Base-by-base conservation (phyloP, 2,797 vertebrate species). In the Notoglanidium macrostoma region DNA sequence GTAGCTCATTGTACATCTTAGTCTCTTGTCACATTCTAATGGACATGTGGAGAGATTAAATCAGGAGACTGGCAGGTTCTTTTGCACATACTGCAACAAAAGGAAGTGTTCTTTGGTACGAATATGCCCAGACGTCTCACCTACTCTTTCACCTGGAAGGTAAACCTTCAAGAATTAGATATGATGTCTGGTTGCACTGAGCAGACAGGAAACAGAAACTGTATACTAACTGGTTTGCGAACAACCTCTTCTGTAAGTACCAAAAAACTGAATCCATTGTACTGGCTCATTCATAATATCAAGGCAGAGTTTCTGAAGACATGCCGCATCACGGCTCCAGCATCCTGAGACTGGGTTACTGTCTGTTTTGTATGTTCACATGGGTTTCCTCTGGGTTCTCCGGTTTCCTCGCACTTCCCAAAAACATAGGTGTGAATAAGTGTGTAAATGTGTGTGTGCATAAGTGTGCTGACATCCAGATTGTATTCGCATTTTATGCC, bases 51-150 rank as follows among this genome's bases (percentile, higher is more conserved):
- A 61, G 23, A 61, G 55, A 80, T 61, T 61, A 26, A 61, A 61
- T n/a, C 78, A 61, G 55, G 23, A 80, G 78, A 59, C 26, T 44
- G 55, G 32, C 55, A 79, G 77, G 54, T 61, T 57, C 78, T 44
- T 80, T 80, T 80, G 57, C 35, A 77, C 26, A 54, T 77, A 17
- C 73, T 15, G 49, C 26, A 77, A 55, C 74, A 80, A 55, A 2
- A 61, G 21, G 26, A 55, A 35, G 2, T 76, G 54, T 23, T 79
- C 29, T 40, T 44, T 55, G 51, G 29, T 78, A 57, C 11, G 44
- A 77, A 61, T 6, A 40, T 19, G 26, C 78, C 32, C 55, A 80
- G 78, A 26, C 40, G 11, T 44, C 35, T 61, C 21, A 29, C 26
- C 7, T 26, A 61, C 35, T 44, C 21, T 21, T 80, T 80, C 57